These are phyloP conservation scores for Pteronura brasiliensis DNA, from an alignment of 2,113 vertebrate genomes.

Conservation along the genomic window DNA sequence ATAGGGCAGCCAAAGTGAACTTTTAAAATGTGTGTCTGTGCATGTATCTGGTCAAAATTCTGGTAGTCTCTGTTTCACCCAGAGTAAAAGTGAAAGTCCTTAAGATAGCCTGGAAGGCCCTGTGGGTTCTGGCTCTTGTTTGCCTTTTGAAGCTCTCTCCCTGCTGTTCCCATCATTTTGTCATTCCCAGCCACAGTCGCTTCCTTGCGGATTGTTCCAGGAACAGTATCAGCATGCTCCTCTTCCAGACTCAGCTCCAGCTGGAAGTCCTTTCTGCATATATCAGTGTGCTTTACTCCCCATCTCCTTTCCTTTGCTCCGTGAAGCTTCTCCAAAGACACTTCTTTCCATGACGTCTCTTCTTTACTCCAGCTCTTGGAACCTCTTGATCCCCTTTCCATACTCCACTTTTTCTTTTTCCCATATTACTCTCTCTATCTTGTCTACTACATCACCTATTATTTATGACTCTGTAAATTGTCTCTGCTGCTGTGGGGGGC, in stretches of 20 bases:
- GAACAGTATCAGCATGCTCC: fast-evolving
- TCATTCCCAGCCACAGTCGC: neutral
- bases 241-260: neutral
- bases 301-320: neutral
- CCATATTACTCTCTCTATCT: neutral
- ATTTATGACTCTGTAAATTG: neutral
- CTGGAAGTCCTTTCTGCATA: neutral
- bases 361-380: neutral
- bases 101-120: neutral
- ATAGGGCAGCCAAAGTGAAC: neutral
- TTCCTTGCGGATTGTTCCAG: neutral
- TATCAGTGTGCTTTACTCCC: neutral
- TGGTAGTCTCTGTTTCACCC: neutral
- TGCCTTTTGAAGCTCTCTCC: neutral
- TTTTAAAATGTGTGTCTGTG: neutral
- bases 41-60: neutral
- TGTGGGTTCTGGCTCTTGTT: neutral
- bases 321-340: neutral
- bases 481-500: neutral
- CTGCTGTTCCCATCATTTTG: neutral
- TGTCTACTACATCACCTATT: neutral
- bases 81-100: neutral
- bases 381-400: neutral
- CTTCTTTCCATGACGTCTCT: neutral
- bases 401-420: neutral